Base-by-base conservation (phyloP, 1,140 invertebrate genomes). In the Metopolophium dirhodum region DNA sequence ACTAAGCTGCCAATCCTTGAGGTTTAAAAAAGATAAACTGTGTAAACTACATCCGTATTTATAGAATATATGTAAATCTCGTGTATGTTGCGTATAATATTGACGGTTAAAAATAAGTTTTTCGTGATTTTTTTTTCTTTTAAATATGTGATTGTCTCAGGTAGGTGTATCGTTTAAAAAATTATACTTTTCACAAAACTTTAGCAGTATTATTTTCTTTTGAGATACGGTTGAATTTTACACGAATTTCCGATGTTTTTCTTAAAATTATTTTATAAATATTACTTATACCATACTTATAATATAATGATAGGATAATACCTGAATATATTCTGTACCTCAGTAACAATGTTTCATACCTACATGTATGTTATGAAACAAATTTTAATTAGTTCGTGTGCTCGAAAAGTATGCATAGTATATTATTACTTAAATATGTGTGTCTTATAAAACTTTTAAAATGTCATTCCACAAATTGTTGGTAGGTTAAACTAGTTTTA, bases 1-100 rank as follows among this genome's bases (percentile, higher is more conserved):
- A 45, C 89, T n/a, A 6, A 90, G 54, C 30, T 90, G 89, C 89
- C 89, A 90, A 90, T 90, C 26, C 89, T 68, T 14, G 57, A 23
- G 20, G 37, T 68, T 68, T 47, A n/a, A 68, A 90, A 68, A 47
- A 37, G 11, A 90, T 6, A 89, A 89, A 89, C 35, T 23, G 23
- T 26, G 47, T 41, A 9, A 89, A 89, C 51, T 51, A 89, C 51
- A 26, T 57, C 22, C 7, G 87, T 88, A 88, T 88, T 88, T 88
- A 88, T 88, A 88, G 86, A 88, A 88, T 41, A 18, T 41, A 77
- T 77, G n/a, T 35, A 35, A 77, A 77, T n/a, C n/a, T n/a, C n/a
- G 82, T 23, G 18, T 41, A 4, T 49, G 18, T 87, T 88, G 20
- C 35, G 6, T 6, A 30, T 49, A 35, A 51, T 51, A 22, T n/a